Base-by-base conservation (phyloP, 2,113 vertebrate species). In the Hippocampus barbouri region DNA sequence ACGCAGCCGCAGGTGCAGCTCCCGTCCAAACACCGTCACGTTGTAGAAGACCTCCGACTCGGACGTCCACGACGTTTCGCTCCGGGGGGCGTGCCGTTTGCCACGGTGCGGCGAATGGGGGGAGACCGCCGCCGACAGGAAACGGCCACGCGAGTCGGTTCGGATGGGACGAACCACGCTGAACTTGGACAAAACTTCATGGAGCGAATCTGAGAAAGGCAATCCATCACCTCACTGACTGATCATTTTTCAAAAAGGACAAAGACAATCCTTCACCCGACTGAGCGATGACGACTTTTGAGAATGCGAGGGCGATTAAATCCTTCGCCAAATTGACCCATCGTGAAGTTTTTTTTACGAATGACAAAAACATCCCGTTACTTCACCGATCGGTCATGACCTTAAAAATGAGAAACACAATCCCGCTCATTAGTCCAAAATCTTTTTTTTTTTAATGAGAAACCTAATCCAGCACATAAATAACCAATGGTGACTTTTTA, bases 21-120 rank as follows among this genome's bases (percentile, higher is more conserved):
- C 90, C 81, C 88, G 92, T 64, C 96, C 96, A 1, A 96, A 97
- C 73, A 96, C 91, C 0, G 96, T 96, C 83, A 99, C 92, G n/a
- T 98, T 99, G 90, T 96, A 99, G 90, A 94, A 99, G 53, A 98
- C 91, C 90, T 59, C 88, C 71, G 5, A 84, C 64, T 59, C 74
- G n/a, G 5, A 56, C 67, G 25, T 47, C 0, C 20, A 2, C 51
- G 74, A 56, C 0, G 54, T 62, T 60, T 15, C 34, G 2, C 16
- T 3, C 53, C 57, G 10, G 4, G 5, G 79, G 57, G 70, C 75
- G 7, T 93, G 90, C 76, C 95, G 93, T 75, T 90, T 93, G 70
- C 82, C 83, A 72, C 94, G 95, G 8, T 23, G 75, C 71, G 79
- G 72, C 2, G 53, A 79, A 0, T 83, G 86, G 79, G 89, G 86